Percentiles rank a stretch among this genome's conserved stretches.
These are phyloP conservation scores for Danio aesculapii DNA, from an alignment of 2,797 vertebrate species.

Conservation along the genomic window DNA sequence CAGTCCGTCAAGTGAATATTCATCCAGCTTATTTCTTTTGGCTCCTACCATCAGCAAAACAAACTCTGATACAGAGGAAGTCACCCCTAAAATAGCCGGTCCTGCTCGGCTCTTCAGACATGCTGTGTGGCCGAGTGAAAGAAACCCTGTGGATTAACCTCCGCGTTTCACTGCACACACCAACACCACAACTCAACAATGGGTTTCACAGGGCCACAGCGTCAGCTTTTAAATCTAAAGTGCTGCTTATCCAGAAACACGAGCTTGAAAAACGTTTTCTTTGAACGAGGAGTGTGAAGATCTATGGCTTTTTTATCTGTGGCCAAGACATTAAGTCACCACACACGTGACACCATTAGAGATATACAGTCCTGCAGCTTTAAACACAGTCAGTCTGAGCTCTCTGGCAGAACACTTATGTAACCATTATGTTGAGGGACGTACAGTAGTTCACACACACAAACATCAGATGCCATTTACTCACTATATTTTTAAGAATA, in stretches of 20 bases:
- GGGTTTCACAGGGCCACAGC: constrained; percentile 71
- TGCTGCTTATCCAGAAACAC: constrained; percentile 69
- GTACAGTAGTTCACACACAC: neutral
- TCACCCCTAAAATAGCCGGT: constrained; percentile 76
- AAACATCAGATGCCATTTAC: too few species aligned
- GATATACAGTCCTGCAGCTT: constrained; percentile 34
- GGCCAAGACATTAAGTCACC: too few species aligned
- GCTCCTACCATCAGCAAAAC: constrained; percentile 72
- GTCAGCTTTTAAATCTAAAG: constrained; percentile 60
- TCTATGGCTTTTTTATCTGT: constrained; percentile 61
- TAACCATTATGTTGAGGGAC: neutral
- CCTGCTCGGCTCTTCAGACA: constrained; percentile 34
- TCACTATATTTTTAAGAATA: too few species aligned
- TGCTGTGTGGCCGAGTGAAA: constrained; percentile 77
- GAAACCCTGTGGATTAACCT: constrained; percentile 59
- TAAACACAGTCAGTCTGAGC: constrained; percentile 37
- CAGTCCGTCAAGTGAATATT: constrained; percentile 67
- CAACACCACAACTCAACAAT: constrained; percentile 63
- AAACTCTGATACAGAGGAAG: constrained; percentile 80
- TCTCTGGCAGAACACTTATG: neutral
- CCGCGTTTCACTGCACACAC: constrained; percentile 32
- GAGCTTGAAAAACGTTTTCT: constrained; percentile 63
- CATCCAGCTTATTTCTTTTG: constrained; percentile 78
- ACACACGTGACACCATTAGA: too few species aligned
- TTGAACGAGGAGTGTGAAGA: constrained; percentile 67